These are phyloP conservation scores for Rhagonycha lutea DNA, from an alignment of 2,888 invertebrate species.

Conservation along the genomic window DNA sequence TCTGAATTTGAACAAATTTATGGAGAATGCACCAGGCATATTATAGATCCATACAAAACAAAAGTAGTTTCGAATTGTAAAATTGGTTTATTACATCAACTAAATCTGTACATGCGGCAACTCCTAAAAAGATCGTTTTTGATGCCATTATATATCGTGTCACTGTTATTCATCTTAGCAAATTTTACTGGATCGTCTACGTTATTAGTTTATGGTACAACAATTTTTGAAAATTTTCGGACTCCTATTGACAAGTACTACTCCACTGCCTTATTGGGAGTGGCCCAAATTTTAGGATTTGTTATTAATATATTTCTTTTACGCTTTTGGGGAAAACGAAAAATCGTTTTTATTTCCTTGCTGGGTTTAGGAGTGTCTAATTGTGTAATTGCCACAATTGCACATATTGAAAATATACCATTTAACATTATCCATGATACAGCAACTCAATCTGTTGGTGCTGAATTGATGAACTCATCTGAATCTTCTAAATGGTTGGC, in stretches of 20 bases:
- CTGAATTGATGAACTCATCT: background rate
- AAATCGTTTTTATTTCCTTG: constrained; percentile 69
- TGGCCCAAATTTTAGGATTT: constrained; percentile 71
- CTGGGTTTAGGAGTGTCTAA: constrained; percentile 68
- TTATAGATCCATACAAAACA: constrained; percentile 47
- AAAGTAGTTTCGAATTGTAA: background rate
- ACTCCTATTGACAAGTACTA: constrained; percentile 77
- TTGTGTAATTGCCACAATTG: constrained; percentile 63
- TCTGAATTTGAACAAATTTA: constrained; percentile 59
- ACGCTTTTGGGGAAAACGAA: constrained; percentile 74
- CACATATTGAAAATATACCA: constrained; percentile 44
- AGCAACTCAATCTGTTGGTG: background rate
- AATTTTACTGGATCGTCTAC: constrained; percentile 78
- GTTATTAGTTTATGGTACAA: constrained; percentile 74
- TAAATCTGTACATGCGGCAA: constrained; percentile 34
- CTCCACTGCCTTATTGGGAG: constrained; percentile 73
- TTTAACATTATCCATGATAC: background rate
- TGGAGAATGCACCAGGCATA: background rate
- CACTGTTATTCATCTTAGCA: constrained; percentile 70
- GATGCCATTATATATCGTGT: constrained; percentile 69
- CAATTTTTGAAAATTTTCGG: constrained; percentile 71
- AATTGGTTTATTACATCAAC: background rate
- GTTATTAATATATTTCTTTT: constrained; percentile 68
- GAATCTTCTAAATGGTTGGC: constrained; percentile 65
- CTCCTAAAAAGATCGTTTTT: constrained; percentile 67